A percentile compares a stretch with the other conserved stretches of the same genome.
Conservation (phyloP, 2,888 invertebrate genomes). For the Synergus itoensis region DNA sequence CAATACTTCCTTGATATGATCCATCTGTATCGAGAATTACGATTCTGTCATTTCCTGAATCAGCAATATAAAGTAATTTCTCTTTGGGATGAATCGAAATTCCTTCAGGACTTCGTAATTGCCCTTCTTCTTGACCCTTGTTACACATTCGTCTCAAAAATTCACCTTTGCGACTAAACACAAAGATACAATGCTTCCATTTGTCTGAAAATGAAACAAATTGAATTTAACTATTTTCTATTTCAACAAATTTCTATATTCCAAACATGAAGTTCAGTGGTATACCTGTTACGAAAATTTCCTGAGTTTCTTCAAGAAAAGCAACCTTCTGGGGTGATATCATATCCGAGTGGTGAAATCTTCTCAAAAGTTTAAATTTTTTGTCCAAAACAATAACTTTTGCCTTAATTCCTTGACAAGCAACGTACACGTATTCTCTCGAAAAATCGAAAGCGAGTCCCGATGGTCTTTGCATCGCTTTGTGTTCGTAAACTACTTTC, state of each 20-base stretch:
- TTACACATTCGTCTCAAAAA: slow-evolving; percentile 82
- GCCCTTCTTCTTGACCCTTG: slow-evolving; percentile 83
- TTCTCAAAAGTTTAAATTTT: slow-evolving; percentile 79
- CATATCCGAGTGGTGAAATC: slow-evolving; percentile 81
- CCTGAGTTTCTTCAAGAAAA: slow-evolving; percentile 80
- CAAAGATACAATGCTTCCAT: slow-evolving; percentile 85
- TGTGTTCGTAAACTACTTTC: slow-evolving; percentile 80
- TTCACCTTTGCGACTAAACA: slow-evolving; percentile 83
- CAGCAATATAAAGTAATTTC: slow-evolving; percentile 84
- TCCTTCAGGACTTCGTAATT: slow-evolving; percentile 87
- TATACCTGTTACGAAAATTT: slow-evolving; percentile 82
- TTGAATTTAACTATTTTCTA: neutral
- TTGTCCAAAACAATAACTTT: slow-evolving; percentile 79
- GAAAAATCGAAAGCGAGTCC: slow-evolving; percentile 85
- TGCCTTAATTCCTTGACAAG: slow-evolving; percentile 84
- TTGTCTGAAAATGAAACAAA: slow-evolving; percentile 79
- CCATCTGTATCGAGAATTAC: slow-evolving; percentile 80
- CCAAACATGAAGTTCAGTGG: neutral
- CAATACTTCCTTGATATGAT: slow-evolving; percentile 57
- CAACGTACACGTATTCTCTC: slow-evolving; percentile 82
- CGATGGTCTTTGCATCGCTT: slow-evolving; percentile 81
- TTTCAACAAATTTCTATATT: neutral
- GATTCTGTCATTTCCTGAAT: slow-evolving; percentile 88
- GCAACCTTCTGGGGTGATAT: slow-evolving; percentile 83
- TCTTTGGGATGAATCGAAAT: slow-evolving; percentile 79